phyloP scores from a whole-genome alignment of 2,113 vertebrate species.

The Tragelaphus scriptus region DNA sequence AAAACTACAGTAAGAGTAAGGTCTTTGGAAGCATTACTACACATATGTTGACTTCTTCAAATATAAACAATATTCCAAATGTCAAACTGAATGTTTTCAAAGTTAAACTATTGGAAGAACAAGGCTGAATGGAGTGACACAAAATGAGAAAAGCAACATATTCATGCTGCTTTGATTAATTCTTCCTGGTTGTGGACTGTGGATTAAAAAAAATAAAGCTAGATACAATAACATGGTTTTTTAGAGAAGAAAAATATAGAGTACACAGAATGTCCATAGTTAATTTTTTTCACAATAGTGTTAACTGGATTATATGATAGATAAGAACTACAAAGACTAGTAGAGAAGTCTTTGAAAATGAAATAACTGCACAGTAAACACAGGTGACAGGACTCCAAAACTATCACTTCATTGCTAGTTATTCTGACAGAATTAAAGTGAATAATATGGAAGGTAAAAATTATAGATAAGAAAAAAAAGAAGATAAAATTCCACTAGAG shows the following conservation, averaged over 20 bases:
- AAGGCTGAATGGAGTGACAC: background rate
- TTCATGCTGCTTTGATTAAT: background rate
- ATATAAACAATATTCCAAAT: background rate
- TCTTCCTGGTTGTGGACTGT: background rate
- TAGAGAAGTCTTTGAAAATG: background rate
- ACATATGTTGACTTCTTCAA: background rate
- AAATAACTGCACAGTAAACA: background rate
- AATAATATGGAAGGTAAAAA: background rate
- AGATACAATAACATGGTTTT: background rate
- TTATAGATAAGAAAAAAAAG: background rate
- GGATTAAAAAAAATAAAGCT: background rate
- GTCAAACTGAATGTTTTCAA: constrained; percentile 4
- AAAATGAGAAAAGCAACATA: background rate
- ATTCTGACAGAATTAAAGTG: background rate
- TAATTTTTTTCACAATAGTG: background rate
- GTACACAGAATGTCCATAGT: background rate
- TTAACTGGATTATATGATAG: background rate
- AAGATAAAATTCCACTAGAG: background rate
- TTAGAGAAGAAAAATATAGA: background rate
- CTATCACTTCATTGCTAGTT: background rate
- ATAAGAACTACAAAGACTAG: background rate
- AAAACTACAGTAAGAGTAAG: background rate
- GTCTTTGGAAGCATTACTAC: background rate
- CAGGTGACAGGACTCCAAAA: background rate
- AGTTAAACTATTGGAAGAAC: background rate